Evolutionary conservation across 2,888 invertebrate genomes (phyloP).

Genomic region (Acanthoscelides obtectus): DNA sequence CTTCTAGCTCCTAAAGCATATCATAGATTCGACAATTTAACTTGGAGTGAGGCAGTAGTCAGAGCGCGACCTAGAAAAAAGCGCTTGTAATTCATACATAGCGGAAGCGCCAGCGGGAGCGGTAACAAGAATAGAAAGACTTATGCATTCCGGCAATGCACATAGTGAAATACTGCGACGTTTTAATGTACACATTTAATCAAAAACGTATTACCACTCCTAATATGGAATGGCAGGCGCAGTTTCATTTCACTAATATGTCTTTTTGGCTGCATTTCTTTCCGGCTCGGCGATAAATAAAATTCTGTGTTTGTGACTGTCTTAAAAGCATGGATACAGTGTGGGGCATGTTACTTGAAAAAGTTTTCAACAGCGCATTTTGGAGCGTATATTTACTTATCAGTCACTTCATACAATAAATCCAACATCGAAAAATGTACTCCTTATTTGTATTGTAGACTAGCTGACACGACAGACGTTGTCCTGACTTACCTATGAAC

Average conservation of each 20-base stretch:
- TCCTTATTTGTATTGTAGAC: too few relatives aligned
- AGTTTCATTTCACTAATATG: conserved; percentile 28
- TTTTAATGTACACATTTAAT: conserved; percentile 37
- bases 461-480: too few relatives aligned
- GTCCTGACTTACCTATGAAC: too few relatives aligned
- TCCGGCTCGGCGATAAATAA: conserved; percentile 10
- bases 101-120: not conserved
- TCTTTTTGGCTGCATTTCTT: not conserved
- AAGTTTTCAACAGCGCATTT: too few relatives aligned
- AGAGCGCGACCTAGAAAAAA: not conserved
- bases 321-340: too few relatives aligned
- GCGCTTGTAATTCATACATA: not conserved
- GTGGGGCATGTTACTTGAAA: too few relatives aligned
- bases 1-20: too few relatives aligned
- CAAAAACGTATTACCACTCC: conserved; percentile 33
- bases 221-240: conserved; percentile 15
- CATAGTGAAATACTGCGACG: conserved; percentile 32
- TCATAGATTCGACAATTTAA: not conserved
- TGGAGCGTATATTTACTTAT: too few relatives aligned
- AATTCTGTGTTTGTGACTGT: too few relatives aligned
- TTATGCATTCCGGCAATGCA: not conserved
- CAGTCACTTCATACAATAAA: too few relatives aligned
- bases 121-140: not conserved
- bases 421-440: too few relatives aligned
- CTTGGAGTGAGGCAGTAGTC: not conserved